Evolutionary conservation across 2,113 vertebrate species (phyloP).

Genomic region (Callocephalon fimbriatum): DNA sequence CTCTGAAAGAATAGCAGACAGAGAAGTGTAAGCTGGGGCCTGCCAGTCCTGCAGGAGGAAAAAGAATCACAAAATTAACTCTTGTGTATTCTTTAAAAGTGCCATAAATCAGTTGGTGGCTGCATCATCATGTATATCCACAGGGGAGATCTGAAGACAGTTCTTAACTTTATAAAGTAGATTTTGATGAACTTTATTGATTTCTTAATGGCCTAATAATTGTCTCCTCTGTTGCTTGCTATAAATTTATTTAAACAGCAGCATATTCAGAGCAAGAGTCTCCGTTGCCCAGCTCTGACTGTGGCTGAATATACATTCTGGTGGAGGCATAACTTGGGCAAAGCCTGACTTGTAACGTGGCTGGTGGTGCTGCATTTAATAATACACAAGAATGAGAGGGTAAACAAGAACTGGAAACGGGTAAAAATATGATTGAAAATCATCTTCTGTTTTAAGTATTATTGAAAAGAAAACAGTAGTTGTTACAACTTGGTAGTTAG

Average conservation of each 20-base stretch:
- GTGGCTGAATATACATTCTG: neutral
- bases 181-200: constrained; percentile 2
- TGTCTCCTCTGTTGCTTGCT: neutral
- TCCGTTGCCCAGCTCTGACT: neutral
- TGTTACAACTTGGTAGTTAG: neutral
- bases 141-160: neutral
- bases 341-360: neutral
- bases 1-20: neutral
- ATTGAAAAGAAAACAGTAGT: neutral
- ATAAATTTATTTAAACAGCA: neutral
- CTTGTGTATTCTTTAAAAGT: fast-evolving
- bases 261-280: neutral
- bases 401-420: neutral
- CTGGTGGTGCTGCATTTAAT: neutral
- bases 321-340: neutral
- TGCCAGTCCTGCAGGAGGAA: neutral
- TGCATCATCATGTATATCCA: neutral
- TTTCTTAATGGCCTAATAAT: constrained; percentile 25
- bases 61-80: neutral
- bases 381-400: neutral
- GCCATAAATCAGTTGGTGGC: neutral
- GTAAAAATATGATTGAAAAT: neutral
- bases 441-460: neutral
- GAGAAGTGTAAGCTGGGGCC: neutral
- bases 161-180: neutral